Base-by-base conservation (phyloP, 2,888 invertebrate genomes). In the Lomographa bimaculata region DNA sequence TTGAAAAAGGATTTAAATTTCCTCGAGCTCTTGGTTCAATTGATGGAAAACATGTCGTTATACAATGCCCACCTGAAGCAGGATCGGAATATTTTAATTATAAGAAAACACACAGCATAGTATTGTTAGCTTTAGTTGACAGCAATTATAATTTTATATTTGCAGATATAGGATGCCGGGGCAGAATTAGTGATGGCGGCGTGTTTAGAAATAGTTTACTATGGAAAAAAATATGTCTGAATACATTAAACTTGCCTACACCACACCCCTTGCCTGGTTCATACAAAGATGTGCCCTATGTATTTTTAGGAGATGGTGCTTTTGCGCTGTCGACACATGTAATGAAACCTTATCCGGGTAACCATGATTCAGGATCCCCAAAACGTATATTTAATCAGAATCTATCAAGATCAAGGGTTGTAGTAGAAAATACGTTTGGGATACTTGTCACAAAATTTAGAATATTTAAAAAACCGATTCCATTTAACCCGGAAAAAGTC, bases 111-210 rank as follows among this genome's bases (percentile, higher is more conserved):
- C 42, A 29, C 12, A 49, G 47, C 18, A 32, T 50, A 4, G 49
- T 45, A 7, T 21, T 47, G n/a, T 9, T 52, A 8, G 38, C 41
- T 5, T 28, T 45, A 30, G 46, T 52, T 4, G 49, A 52, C 10
- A 45, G 39, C 16, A 19, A 49, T 18, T 46, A 49, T 10, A 44
- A 37, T 29, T 73, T 74, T 57, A 57, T 60, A 21, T 61, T 60
- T 47, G 59, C 61, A 28, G 60, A 70, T 26, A 51, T 72, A 16
- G 70, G 64, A 7, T 36, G 51, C 30, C 64, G 62, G 46, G 64
- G 70, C 7, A 50, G 58, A 40, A 48, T 54, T 10, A 46, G 47
- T 18, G 50, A 49, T 25, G 47, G 54, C 8, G 50, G 47, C 2
- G 50, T 55, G 1, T 54, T 56, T 35, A 46, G 12, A 28, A 48